Conservation (phyloP, 2,888 invertebrate species). For the Koerneria pararmatus region DNA sequence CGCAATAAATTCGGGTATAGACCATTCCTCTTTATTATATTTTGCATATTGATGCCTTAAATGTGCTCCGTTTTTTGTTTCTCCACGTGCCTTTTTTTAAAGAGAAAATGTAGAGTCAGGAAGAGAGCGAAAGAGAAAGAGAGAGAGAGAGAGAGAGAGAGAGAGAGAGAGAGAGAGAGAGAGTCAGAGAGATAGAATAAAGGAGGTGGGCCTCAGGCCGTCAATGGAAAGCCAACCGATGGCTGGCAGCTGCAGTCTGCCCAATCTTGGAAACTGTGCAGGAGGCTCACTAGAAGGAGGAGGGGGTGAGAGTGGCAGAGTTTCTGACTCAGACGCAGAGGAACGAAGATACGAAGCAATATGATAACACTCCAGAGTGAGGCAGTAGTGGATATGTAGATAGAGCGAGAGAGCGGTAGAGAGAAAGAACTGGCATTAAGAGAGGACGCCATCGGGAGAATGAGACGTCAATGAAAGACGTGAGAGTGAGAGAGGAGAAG, state of each 20-base stretch:
- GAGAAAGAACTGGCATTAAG: too few species aligned
- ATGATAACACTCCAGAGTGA: slow-evolving; percentile 20
- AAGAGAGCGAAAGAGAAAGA: slow-evolving; percentile 5
- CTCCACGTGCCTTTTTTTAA: too few species aligned
- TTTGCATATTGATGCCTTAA: too few species aligned
- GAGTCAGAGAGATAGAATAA: background rate
- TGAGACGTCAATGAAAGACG: too few species aligned
- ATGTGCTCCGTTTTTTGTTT: too few species aligned
- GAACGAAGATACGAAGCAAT: background rate
- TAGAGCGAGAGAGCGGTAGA: background rate
- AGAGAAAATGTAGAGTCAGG: background rate
- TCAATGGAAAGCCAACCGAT: slow-evolving; percentile 10
- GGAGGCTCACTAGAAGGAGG: too few species aligned
- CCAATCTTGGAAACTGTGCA: too few species aligned
- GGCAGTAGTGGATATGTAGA: background rate
- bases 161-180: slow-evolving; percentile 6
- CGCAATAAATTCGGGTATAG: too few species aligned
- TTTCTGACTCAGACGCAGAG: too few species aligned
- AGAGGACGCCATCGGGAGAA: too few species aligned
- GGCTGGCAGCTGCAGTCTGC: background rate
- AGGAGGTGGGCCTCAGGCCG: background rate
- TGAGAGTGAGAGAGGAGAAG: too few species aligned
- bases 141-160: background rate
- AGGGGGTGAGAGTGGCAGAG: background rate
- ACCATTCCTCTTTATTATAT: too few species aligned